Evolutionary conservation across 2,113 vertebrate genomes (phyloP), one percentile per base, ranked within the genome.

Genomic region (Corythaixoides concolor): DNA sequence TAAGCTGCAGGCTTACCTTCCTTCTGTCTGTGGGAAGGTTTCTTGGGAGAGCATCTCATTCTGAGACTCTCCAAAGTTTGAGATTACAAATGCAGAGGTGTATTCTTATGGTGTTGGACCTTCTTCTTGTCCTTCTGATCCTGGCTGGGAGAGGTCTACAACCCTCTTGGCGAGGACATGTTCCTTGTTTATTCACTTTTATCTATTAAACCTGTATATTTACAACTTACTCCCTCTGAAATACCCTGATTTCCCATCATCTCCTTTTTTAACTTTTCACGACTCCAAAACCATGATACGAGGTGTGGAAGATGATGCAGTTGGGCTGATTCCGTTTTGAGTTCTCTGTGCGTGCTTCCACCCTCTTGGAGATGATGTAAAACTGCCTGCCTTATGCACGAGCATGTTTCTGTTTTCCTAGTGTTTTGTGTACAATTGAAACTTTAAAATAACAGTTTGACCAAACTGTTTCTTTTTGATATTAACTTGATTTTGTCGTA

Each of bases 111-210:
- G 27, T 50, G 21, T 27, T 37, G 27, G 52, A 16, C 56, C 37
- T 85, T 12, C 5, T 67, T 95, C 55, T 74, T 63, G 15, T 78
- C n/a, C 32, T 87, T 64, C 8, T 0, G 4, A 4, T 77, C 59
- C 12, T 93, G 52, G 17, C 73, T 89, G 56, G 35, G 30, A 85
- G 69, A 70, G 27, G 9, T 39, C 41, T 22, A 4, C 20, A 60
- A 45, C 0, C 0, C 22, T 45, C 27, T 63, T 28, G 22, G 32
- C 1, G 4, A 66, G 78, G 28, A 41, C 41, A 32, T 41, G 5
- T 45, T 75, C 24, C 41, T 12, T 19, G 1, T 60, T 89, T 28
- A 50, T 89, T 86, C 49, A 43, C 15, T 69, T 77, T 24, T 26
- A 6, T 47, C 21, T 62, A 1, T 35, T 70, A 59, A 68, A 68